A percentile compares a stretch with the other conserved stretches of the same genome.
phyloP scores from a whole-genome alignment of 2,113 vertebrate species.

The Apaloderma vittatum region DNA sequence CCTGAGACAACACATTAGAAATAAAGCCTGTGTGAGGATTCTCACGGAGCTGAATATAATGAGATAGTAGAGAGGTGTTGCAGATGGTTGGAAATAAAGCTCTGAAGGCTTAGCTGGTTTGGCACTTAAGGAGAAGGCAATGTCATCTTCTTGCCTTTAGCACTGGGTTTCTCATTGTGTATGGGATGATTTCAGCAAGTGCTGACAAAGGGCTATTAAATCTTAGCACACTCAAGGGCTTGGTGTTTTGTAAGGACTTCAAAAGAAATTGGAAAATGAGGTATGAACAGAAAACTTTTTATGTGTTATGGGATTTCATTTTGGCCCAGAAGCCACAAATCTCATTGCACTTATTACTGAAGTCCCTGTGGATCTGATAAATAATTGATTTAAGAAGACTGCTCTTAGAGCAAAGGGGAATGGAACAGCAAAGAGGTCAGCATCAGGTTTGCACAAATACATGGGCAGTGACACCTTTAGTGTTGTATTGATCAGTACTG shows the following conservation, averaged over 20 bases:
- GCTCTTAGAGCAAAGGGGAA: background rate
- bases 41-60: background rate
- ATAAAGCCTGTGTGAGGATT: background rate
- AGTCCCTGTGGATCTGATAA: constrained; percentile 20
- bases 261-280: constrained; percentile 47
- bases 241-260: background rate
- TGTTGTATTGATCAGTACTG: constrained; percentile 44
- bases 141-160: background rate
- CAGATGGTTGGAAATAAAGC: background rate
- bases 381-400: constrained; percentile 46
- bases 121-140: background rate
- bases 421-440: background rate
- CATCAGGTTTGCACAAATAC: background rate
- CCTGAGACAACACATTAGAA: background rate
- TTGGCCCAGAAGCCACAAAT: constrained; percentile 26
- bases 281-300: constrained; percentile 32
- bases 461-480: background rate
- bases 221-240: background rate
- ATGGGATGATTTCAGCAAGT: background rate
- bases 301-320: constrained; percentile 13
- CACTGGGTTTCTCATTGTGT: background rate
- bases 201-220: background rate
- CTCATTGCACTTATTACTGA: constrained; percentile 2
- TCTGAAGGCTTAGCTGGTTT: background rate
- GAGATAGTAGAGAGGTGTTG: background rate